Evolutionary conservation across 2,113 vertebrate genomes (phyloP).

Genomic region (Pipa parva): DNA sequence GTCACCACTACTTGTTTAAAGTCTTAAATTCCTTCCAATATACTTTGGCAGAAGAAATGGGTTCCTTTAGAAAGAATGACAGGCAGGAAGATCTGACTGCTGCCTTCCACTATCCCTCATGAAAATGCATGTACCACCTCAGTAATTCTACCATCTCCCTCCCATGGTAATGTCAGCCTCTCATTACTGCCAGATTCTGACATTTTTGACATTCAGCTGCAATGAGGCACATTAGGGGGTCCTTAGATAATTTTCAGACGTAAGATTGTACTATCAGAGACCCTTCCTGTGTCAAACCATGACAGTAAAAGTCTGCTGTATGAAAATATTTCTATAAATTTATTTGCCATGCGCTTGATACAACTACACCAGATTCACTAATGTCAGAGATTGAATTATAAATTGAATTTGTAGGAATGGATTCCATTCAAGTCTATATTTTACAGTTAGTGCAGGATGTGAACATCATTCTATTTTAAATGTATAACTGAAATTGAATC

Average conservation of each 20-base stretch:
- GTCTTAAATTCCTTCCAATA: constrained; percentile 9
- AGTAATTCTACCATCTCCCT: constrained; percentile 84
- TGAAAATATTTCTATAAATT: constrained; percentile 34
- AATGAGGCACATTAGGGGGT: constrained; percentile 88
- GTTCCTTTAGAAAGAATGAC: constrained; percentile 59
- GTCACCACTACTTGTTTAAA: constrained; percentile 1
- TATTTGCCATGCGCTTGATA: constrained; percentile 41
- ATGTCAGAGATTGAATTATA: constrained; percentile 10
- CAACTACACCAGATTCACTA: constrained; percentile 1
- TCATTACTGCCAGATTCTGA: constrained; percentile 85
- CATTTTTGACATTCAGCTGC: constrained; percentile 77
- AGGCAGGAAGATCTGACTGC: constrained; percentile 70
- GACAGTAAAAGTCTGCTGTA: constrained; percentile 61
- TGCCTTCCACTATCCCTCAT: constrained; percentile 75
- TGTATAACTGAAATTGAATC: too few relatives aligned
- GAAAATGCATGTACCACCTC: constrained; percentile 86
- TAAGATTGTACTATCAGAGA: constrained; percentile 58
- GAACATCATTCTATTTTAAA: background rate
- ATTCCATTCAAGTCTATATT: background rate
- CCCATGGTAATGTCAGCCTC: constrained; percentile 88
- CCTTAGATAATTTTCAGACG: constrained; percentile 78
- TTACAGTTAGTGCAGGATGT: background rate
- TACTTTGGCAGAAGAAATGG: constrained; percentile 31
- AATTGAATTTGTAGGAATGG: background rate
- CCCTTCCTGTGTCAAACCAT: constrained; percentile 64